Percentiles rank a stretch among this genome's conserved stretches.
phyloP scores from a whole-genome alignment of 2,113 vertebrate genomes.

The Spheniscus mendiculus region DNA sequence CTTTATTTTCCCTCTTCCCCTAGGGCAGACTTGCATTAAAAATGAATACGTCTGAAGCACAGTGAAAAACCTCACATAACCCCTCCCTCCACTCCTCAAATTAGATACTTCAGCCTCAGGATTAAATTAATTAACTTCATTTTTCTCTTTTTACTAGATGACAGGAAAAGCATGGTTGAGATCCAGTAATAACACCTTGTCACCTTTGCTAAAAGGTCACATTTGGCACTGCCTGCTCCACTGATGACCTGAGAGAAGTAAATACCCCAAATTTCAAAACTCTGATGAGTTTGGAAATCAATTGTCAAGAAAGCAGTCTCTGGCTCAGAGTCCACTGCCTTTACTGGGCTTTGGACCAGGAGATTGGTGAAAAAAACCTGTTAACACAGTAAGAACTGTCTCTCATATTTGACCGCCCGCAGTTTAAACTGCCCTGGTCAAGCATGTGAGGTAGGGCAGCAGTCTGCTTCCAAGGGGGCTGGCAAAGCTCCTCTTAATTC shows the following conservation, averaged over 20 bases:
- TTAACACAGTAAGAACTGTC: not conserved
- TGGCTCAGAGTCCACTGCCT: not conserved
- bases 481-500: not conserved
- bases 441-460: not conserved
- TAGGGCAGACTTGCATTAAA: not conserved
- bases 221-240: not conserved
- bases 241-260: not conserved
- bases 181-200: not conserved
- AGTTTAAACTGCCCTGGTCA: not conserved
- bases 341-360: not conserved
- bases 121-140: not conserved
- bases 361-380: not conserved
- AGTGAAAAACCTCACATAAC: not conserved
- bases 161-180: not conserved
- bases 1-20: not conserved
- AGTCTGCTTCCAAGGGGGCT: not conserved
- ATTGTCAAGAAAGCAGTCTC: not conserved
- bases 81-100: not conserved
- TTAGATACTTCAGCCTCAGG: not conserved
- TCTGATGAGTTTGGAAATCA: not conserved
- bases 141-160: not conserved
- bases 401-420: rapidly evolving
- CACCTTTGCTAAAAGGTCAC: not conserved
- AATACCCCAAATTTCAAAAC: not conserved
- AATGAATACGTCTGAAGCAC: not conserved